These are phyloP conservation scores for Synergus itoensis DNA, from an alignment of 2,888 invertebrate genomes.

Conservation along the genomic window DNA sequence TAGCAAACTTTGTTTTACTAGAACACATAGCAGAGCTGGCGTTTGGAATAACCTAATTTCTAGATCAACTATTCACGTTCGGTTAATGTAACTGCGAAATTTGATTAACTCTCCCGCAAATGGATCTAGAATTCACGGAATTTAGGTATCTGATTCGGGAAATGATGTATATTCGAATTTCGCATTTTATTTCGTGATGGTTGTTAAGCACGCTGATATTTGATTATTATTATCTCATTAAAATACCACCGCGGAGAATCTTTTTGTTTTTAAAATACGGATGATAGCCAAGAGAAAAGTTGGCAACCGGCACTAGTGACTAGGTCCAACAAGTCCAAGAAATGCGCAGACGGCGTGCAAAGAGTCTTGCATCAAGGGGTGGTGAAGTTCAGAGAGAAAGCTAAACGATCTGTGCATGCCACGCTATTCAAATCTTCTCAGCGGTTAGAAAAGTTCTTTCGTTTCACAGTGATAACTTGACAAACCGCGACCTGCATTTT, in stretches of 20 bases:
- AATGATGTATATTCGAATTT: neutral
- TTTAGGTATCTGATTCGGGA: neutral
- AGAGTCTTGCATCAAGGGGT: neutral
- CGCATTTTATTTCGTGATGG: neutral
- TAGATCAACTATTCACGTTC: constrained; percentile 22
- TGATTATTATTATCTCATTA: neutral
- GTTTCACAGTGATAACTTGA: neutral
- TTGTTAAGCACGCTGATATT: neutral
- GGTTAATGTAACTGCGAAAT: constrained; percentile 15
- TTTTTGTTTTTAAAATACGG: neutral
- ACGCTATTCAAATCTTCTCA: neutral
- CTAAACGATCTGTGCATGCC: neutral
- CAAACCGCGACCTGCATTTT: neutral
- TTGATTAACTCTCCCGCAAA: constrained; percentile 3
- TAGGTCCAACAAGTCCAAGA: neutral
- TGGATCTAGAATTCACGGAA: constrained; percentile 8
- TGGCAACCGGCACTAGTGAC: neutral
- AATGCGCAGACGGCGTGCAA: neutral
- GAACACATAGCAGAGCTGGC: constrained; percentile 1
- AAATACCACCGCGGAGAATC: neutral
- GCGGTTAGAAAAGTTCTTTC: neutral
- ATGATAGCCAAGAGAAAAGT: neutral
- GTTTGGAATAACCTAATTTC: constrained; percentile 27
- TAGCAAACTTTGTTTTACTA: constrained; percentile 14
- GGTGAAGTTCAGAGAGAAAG: neutral